phyloP scores from a whole-genome alignment of 2,113 vertebrate species.

The Vidua chalybeata region DNA sequence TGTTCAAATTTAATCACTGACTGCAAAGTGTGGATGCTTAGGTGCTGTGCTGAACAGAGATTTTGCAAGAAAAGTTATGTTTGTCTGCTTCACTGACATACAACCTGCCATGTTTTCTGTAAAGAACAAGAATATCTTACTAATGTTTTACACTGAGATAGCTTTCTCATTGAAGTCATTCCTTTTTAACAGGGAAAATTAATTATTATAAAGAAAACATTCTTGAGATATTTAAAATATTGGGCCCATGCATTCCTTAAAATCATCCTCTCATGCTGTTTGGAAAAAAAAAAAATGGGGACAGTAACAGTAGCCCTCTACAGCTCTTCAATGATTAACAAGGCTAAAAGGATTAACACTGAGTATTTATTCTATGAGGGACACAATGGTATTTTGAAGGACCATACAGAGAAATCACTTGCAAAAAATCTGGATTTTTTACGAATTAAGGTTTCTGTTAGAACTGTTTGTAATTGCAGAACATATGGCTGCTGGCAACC shows the following conservation, averaged over 20 bases:
- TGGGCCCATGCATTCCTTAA: neutral
- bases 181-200: neutral
- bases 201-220: neutral
- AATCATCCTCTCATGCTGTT: neutral
- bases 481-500: constrained; percentile 12
- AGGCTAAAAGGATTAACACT: constrained; percentile 38
- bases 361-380: neutral
- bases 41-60: neutral
- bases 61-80: neutral
- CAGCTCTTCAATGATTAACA: neutral
- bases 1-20: neutral
- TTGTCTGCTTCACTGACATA: neutral
- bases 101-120: neutral
- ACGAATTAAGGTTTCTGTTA: neutral
- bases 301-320: neutral
- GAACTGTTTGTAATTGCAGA: constrained; percentile 28
- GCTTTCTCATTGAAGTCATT: neutral
- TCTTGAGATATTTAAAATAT: neutral
- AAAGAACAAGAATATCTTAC: neutral
- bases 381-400: constrained; percentile 9
- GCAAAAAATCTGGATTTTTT: neutral
- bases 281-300: neutral
- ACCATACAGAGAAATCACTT: neutral
- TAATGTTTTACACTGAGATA: neutral
- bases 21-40: neutral